A percentile compares a stretch with the other conserved stretches of the same genome.
These are phyloP conservation scores for Python bivittatus DNA, from an alignment of 2,113 vertebrate species.

Conservation along the genomic window DNA sequence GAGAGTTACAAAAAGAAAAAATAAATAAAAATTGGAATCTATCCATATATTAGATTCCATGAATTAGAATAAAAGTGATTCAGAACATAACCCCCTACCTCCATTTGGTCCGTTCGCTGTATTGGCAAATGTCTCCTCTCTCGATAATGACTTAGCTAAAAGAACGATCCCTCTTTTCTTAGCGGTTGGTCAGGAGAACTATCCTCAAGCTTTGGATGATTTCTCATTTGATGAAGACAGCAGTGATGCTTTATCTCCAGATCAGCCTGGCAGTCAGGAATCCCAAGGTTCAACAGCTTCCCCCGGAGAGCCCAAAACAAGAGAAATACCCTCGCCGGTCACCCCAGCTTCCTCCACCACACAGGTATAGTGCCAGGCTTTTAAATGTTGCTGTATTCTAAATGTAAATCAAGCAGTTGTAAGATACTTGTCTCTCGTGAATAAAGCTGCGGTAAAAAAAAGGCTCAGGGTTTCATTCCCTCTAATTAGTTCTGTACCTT, in stretches of 20 bases:
- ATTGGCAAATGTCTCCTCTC: not conserved
- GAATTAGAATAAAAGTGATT: not conserved
- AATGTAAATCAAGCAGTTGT: not conserved
- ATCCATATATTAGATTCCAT: not conserved
- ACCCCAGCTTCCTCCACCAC: constrained; percentile 63
- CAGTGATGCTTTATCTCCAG: constrained; percentile 91
- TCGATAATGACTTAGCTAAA: not conserved
- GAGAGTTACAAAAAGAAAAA: not conserved
- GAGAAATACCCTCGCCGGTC: constrained; percentile 79
- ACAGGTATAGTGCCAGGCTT: constrained; percentile 68
- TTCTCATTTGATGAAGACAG: constrained; percentile 95
- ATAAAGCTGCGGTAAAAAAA: not conserved
- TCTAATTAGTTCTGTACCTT: not conserved
- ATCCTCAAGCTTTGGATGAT: constrained; percentile 82
- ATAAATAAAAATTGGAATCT: not conserved
- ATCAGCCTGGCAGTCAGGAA: constrained; percentile 95
- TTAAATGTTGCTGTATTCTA: not conserved
- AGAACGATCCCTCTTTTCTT: constrained; percentile 19
- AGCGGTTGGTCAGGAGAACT: constrained; percentile 87
- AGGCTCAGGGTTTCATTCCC: not conserved
- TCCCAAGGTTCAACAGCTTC: constrained; percentile 89
- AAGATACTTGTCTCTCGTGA: not conserved
- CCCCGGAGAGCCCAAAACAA: constrained; percentile 81
- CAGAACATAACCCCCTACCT: not conserved
- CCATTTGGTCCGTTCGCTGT: not conserved